A percentile compares a stretch with the other conserved stretches of the same genome.
Evolutionary conservation across 2,888 invertebrate species (phyloP).

Genomic region (Drosophila imparisetae): DNA sequence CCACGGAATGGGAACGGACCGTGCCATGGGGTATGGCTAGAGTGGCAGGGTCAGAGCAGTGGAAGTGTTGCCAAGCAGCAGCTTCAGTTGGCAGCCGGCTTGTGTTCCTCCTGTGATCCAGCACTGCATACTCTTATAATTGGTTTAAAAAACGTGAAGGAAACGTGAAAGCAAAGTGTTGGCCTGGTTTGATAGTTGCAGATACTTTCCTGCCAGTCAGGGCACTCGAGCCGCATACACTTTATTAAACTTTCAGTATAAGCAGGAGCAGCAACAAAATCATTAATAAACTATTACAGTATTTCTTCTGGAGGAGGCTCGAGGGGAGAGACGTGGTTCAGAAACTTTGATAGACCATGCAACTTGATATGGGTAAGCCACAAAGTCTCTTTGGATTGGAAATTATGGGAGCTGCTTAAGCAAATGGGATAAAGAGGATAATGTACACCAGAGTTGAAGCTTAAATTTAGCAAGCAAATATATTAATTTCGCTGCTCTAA

Average conservation of each 20-base stretch:
- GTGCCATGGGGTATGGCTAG: background rate
- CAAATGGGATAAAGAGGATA: slow-evolving; percentile 41
- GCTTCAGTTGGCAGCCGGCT: slow-evolving; percentile 22
- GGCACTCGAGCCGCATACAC: slow-evolving; percentile 35
- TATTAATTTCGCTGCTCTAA: background rate
- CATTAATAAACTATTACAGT: slow-evolving; percentile 77
- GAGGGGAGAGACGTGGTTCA: slow-evolving; percentile 4
- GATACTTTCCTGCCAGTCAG: slow-evolving; percentile 54
- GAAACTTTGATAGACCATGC: slow-evolving; percentile 58
- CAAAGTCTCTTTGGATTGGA: slow-evolving; percentile 46
- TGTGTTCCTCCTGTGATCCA: slow-evolving; percentile 22
- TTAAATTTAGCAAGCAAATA: background rate
- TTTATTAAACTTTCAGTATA: slow-evolving; percentile 66
- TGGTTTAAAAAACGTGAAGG: slow-evolving; percentile 75
- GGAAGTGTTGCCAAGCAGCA: slow-evolving; percentile 47
- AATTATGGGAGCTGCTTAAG: slow-evolving; percentile 36
- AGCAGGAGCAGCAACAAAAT: slow-evolving; percentile 57
- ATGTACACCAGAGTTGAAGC: background rate
- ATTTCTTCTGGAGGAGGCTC: slow-evolving; percentile 44
- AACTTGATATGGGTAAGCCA: slow-evolving; percentile 65
- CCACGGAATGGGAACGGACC: slow-evolving; percentile 3
- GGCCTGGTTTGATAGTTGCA: slow-evolving; percentile 61
- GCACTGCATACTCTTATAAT: slow-evolving; percentile 71
- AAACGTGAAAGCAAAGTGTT: slow-evolving; percentile 66
- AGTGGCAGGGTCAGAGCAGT: slow-evolving; percentile 1